These are phyloP conservation scores for Malachius bipustulatus DNA, from an alignment of 2,888 invertebrate species.

Conservation along the genomic window DNA sequence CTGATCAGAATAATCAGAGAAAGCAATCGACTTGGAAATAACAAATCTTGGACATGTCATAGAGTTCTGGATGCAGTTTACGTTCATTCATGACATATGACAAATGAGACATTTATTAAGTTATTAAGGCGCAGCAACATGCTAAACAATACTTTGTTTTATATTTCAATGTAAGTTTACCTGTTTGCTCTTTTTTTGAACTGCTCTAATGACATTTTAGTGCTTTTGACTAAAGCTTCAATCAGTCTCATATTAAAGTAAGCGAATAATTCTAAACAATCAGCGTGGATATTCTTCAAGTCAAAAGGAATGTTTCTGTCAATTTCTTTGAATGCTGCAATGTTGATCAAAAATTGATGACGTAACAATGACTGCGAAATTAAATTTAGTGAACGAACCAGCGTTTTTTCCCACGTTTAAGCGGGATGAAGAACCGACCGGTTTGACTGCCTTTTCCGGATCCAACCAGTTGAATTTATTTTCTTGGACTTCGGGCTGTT, in stretches of 20 bases:
- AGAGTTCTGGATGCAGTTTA: no score
- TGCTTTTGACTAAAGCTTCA: slow-evolving; percentile 61
- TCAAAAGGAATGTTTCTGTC: slow-evolving; percentile 49
- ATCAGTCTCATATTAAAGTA: slow-evolving; percentile 66
- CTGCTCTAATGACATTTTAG: slow-evolving; percentile 59
- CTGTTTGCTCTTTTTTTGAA: slow-evolving; percentile 47
- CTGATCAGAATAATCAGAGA: no score
- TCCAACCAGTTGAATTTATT: slow-evolving; percentile 54
- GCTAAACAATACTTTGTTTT: no score
- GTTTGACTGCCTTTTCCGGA: slow-evolving; percentile 46
- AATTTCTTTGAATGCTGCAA: slow-evolving; percentile 50
- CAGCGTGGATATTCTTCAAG: slow-evolving; percentile 48
- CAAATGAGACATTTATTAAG: no score
- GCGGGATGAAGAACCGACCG: slow-evolving; percentile 47
- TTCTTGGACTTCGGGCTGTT: slow-evolving; percentile 44
- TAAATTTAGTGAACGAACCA: slow-evolving; percentile 35
- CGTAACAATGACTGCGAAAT: slow-evolving; percentile 2
- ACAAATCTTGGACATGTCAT: no score
- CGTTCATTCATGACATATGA: no score
- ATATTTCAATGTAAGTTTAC: slow-evolving; percentile 20
- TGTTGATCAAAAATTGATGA: background rate
- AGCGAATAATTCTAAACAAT: slow-evolving; percentile 70
- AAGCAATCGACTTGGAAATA: no score
- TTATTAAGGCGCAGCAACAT: no score
- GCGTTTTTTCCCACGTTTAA: slow-evolving; percentile 43